Evolutionary conservation across 2,797 vertebrate species (phyloP).

Genomic region (Alectoris magna): DNA sequence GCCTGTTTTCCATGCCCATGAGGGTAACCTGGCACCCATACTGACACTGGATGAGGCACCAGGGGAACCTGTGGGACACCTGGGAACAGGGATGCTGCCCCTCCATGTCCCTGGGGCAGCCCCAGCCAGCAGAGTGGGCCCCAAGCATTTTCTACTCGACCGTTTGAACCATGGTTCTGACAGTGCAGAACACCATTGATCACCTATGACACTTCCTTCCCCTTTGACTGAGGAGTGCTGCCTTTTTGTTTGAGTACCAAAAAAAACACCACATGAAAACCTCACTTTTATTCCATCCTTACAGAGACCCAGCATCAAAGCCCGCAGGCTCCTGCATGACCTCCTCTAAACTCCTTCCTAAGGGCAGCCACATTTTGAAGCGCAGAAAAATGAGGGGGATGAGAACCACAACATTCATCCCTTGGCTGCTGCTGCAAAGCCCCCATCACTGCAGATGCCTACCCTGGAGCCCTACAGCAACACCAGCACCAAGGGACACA

Average conservation of each 20-base stretch:
- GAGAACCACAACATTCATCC: background rate
- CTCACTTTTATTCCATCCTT: background rate
- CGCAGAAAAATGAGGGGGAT: background rate
- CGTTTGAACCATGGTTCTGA: background rate
- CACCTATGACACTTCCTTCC: constrained; percentile 19
- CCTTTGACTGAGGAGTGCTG: background rate
- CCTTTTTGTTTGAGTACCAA: background rate
- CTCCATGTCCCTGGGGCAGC: background rate
- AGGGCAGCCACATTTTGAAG: background rate
- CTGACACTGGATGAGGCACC: background rate
- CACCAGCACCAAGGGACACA: fast-evolving
- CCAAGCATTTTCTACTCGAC: background rate
- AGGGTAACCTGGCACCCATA: background rate
- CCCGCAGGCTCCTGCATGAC: fast-evolving
- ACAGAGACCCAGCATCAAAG: background rate
- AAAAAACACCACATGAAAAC: background rate
- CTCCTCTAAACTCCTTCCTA: background rate
- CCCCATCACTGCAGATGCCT: background rate
- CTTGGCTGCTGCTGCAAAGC: background rate
- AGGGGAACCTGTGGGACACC: background rate
- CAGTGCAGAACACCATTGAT: background rate
- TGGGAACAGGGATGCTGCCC: background rate
- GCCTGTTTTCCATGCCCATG: background rate
- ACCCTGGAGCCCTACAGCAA: background rate
- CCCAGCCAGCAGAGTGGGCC: background rate